Evolutionary conservation across 2,888 invertebrate species (phyloP), one percentile per base, ranked within the genome.

Genomic region (Luperina nickerlii): DNA sequence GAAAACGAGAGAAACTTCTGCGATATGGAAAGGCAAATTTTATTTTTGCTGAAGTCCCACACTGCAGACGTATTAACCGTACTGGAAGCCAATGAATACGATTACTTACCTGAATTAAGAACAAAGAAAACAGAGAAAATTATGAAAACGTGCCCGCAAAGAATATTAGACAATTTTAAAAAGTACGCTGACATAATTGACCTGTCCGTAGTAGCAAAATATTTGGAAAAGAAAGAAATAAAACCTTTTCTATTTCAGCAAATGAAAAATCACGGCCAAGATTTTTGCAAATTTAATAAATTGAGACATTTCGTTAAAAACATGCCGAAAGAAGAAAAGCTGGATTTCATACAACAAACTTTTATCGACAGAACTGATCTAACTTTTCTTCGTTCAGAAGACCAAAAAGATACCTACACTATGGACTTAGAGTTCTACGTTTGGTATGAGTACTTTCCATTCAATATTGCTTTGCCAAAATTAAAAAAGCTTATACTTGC

Each of bases 361-460:
- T 94, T 94, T 78, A 93, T 95, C 48, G 93, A 95, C 15, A 89
- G 86, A 78, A 74, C 66, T 70, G 67, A 86, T 60, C 45, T 65
- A 13, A n/a, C 48, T n/a, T 70, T 76, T 69, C 45, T 81, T 27
- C 60, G 24, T 38, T 48, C 57, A 63, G 66, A 73, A 70, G 45
- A 75, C 24, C 75, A 74, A 32, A 27, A 9, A 15, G 27, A 13
- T 2, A 20, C 9, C 9, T 45, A 70, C 74, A 15, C 27, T 48
- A 42, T 76, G 66, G 66, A 48, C 54, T 27, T 73, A 71, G 82
- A 87, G 74, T 79, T 84, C 38, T 94, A 95, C 79, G 82, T 87
- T n/a, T 96, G 95, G 95, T 96, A 95, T 87, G 88, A 89, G 72
- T 93, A 90, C 82, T 91, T 93, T 24, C 92, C 95, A 8, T 96